Conservation (phyloP, 2,797 vertebrate genomes). For the Holocentrus rufus region DNA sequence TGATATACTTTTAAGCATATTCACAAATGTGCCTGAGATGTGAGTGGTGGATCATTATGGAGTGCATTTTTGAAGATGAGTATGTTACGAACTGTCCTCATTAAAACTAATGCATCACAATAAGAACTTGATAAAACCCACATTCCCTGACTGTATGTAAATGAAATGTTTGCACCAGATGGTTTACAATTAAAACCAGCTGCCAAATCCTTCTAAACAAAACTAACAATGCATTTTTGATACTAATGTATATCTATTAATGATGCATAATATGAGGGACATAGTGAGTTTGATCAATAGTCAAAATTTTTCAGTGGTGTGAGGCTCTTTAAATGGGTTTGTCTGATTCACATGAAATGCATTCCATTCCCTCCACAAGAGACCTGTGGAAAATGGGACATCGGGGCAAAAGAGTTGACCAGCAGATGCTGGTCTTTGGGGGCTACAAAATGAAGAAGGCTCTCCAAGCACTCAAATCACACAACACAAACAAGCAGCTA, state of each 20-base stretch:
- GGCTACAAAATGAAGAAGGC: slow-evolving; percentile 1
- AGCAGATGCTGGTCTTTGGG: slow-evolving; percentile 9
- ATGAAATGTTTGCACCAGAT: background rate
- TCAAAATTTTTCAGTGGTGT: background rate
- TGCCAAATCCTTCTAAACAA: background rate
- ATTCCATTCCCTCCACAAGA: slow-evolving; percentile 15
- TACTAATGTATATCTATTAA: background rate
- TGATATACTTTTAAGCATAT: background rate
- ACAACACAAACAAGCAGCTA: slow-evolving; percentile 16
- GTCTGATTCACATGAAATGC: slow-evolving; percentile 11
- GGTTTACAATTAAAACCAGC: background rate
- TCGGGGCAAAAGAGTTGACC: background rate
- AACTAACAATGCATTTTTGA: background rate
- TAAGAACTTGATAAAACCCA: background rate
- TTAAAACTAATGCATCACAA: background rate
- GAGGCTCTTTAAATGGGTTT: background rate
- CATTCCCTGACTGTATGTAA: background rate
- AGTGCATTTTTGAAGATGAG: background rate
- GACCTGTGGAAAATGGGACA: slow-evolving; percentile 19
- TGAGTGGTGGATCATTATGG: background rate
- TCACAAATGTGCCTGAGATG: background rate
- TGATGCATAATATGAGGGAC: background rate
- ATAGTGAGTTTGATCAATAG: background rate
- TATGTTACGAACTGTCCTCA: background rate
- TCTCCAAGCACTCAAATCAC: slow-evolving; percentile 18